These are phyloP conservation scores for Sebastes ruberrimus DNA, from an alignment of 2,797 vertebrate genomes.

Conservation along the genomic window DNA sequence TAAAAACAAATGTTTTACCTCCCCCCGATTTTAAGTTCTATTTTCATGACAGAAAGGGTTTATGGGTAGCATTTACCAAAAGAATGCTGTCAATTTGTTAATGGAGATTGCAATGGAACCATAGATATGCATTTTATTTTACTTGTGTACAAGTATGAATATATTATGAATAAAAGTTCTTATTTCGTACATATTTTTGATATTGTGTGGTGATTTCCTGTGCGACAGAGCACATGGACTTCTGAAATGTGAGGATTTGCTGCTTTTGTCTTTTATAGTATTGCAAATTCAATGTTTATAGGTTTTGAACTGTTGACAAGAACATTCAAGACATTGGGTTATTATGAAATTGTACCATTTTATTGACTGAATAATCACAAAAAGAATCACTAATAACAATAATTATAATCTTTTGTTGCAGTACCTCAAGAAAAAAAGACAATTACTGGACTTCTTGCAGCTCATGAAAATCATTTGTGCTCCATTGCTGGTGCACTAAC, in stretches of 20 bases:
- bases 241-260: background rate
- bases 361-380: background rate
- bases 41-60: slow-evolving; percentile 85
- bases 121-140: slow-evolving; percentile 99
- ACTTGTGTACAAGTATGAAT: slow-evolving; percentile 98
- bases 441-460: background rate
- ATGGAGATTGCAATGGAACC: slow-evolving; percentile 89
- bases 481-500: background rate
- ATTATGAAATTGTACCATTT: background rate
- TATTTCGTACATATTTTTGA: slow-evolving; percentile 80
- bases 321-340: background rate
- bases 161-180: slow-evolving; percentile 91
- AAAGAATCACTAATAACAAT: background rate
- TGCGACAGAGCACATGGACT: background rate
- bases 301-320: background rate
- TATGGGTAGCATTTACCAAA: slow-evolving; percentile 89
- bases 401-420: background rate
- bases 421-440: background rate
- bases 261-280: background rate
- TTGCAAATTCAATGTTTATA: background rate
- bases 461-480: background rate
- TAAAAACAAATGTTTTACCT: slow-evolving; percentile 82
- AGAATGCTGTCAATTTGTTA: slow-evolving; percentile 88
- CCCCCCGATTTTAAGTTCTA: slow-evolving; percentile 76
- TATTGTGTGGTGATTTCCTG: slow-evolving; percentile 46